A percentile compares a stretch with the other conserved stretches of the same genome.
phyloP scores from a whole-genome alignment of 2,888 invertebrate species.

The Dromius quadrimaculatus region DNA sequence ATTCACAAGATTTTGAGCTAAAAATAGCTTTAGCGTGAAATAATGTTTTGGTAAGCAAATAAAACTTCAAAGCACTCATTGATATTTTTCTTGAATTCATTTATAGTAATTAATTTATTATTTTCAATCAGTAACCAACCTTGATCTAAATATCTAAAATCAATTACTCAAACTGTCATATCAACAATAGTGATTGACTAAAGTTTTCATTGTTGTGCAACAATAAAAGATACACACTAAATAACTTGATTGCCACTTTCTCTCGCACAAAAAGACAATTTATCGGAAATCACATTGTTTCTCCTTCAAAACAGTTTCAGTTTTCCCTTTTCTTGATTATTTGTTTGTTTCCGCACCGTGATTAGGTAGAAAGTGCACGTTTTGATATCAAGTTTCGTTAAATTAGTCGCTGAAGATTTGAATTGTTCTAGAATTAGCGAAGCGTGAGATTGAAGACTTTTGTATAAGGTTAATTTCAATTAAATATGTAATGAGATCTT shows the following conservation, averaged over 20 bases:
- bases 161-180: not conserved
- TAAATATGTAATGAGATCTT: constrained; percentile 9
- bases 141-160: not conserved
- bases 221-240: constrained; percentile 33
- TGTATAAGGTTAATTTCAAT: constrained; percentile 25
- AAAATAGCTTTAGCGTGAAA: too few species aligned
- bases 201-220: constrained; percentile 11
- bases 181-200: not conserved
- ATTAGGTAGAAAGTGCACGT: constrained; percentile 30
- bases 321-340: constrained; percentile 32
- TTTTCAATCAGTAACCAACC: too few species aligned
- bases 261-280: constrained; percentile 25
- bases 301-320: constrained; percentile 12
- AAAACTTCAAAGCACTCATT: too few species aligned
- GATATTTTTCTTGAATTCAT: too few species aligned
- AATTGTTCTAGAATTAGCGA: constrained; percentile 15
- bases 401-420: constrained; percentile 11
- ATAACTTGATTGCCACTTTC: constrained; percentile 38
- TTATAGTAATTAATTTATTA: too few species aligned
- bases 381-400: constrained; percentile 16
- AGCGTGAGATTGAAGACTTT: constrained; percentile 44
- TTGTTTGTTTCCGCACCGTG: not conserved
- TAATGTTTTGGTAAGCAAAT: too few species aligned
- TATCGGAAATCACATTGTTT: constrained; percentile 26
- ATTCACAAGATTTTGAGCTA: too few species aligned